Base-by-base conservation (phyloP, 2,888 invertebrate genomes). In the Plagiodera versicolora region DNA sequence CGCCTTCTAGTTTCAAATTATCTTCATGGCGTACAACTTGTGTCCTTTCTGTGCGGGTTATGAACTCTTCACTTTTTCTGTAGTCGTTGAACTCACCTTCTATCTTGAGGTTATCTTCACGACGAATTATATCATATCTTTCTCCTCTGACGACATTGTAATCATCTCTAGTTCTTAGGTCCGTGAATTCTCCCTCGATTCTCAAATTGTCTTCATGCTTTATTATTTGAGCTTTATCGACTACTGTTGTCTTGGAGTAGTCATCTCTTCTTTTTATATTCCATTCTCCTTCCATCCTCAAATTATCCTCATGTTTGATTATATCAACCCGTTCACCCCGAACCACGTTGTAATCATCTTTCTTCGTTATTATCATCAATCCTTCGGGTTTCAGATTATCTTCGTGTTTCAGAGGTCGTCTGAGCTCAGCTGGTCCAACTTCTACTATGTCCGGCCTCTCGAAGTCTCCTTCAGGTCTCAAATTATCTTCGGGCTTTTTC, bases 161-260 rank as follows among this genome's bases (percentile, higher is more conserved):
- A 77, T 85, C 83, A 65, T 82, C 81, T 65, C 79, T 86, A 58
- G 80, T 81, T 6, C 72, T 61, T 0, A 57, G 17, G 60, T 73
- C 72, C 0, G 64, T 71, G 47, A 70, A 71, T 57, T 49, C 75
- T 70, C 80, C 79, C 75, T 83, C 79, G n/a, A 85, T 81, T 72
- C 82, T 84, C 1, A 89, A 78, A 72, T 90, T 86, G 74, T 90
- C 89, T 76, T 87, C 86, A 67, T 84, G 87, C 71, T 77, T 83
- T 1, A 86, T 83, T 1, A 87, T 78, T 60, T 86, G 84, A 1
- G 84, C 83, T 51, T 87, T 80, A 70, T 81, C 46, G 16, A 83
- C 82, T 10, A 83, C 81, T 17, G 82, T 82, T 4, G 82, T 81
- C 28, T 81, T 81, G 30, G 80, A 81, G 60, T 85, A 83, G 72